A percentile compares a stretch with the other conserved stretches of the same genome.
Conservation (phyloP, 2,888 invertebrate genomes). For the Agrypnus murinus region DNA sequence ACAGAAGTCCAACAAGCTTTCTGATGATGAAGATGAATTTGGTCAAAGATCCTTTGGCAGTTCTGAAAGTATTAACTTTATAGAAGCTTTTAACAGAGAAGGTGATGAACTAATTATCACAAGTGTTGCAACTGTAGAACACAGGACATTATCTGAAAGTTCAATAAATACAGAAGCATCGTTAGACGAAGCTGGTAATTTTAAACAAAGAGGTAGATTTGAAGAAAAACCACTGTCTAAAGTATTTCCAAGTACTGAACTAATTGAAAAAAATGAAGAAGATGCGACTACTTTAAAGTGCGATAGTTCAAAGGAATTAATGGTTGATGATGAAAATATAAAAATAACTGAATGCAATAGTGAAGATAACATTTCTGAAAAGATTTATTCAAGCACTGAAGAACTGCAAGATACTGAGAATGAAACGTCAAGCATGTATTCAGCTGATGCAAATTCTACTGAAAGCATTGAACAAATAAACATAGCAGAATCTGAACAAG, state of each 20-base stretch:
- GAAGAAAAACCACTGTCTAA: too few species aligned
- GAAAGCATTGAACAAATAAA: neutral
- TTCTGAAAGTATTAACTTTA: conserved; percentile 54
- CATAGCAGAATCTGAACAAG: neutral
- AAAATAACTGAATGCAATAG: too few species aligned
- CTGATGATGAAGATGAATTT: conserved; percentile 52
- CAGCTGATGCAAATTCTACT: neutral
- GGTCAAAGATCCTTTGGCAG: conserved; percentile 52
- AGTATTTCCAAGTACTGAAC: too few species aligned
- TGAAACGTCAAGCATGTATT: conserved; percentile 13
- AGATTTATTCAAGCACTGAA: too few species aligned
- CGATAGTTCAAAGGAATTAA: too few species aligned
- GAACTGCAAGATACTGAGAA: neutral
- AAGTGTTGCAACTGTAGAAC: conserved; percentile 57
- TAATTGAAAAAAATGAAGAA: too few species aligned
- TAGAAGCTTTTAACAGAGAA: conserved; percentile 64
- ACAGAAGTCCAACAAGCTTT: neutral
- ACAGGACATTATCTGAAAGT: conserved; percentile 5
- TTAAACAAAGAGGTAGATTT: too few species aligned
- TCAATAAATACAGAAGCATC: neutral
- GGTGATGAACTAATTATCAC: conserved; percentile 62
- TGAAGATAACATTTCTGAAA: too few species aligned
- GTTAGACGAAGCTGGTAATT: neutral
- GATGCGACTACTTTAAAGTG: too few species aligned
- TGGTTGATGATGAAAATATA: too few species aligned